Base-by-base conservation (phyloP, 2,113 vertebrate species). In the Sander lucioperca region DNA sequence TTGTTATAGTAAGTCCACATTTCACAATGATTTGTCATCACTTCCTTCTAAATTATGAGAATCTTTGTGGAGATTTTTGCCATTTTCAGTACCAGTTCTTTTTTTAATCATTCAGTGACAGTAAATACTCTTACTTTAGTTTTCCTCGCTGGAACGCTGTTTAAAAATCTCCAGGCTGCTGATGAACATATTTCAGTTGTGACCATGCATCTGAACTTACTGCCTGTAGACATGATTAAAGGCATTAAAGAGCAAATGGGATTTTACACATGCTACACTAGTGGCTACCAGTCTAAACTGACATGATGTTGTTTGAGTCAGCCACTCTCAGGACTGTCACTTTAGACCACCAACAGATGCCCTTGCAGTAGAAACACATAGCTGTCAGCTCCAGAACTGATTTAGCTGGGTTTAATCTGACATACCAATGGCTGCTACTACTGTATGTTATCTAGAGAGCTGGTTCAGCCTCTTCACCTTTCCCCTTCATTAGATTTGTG, bases 351-450 rank as follows among this genome's bases (percentile, higher is more conserved):
- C 48, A 57, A 25, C 23, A 67, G 43, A 62, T 65, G 79, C 27
- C 69, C 33, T 71, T 71, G 74, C 63, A 58, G 50, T 19, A 69
- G 56, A 69, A 74, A 61, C 71, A 14, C 62, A 64, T 27, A 1
- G 23, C 53, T 56, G 63, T 77, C 77, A 77, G 69, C 6, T 8
- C 36, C 71, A 33, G 39, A 27, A 65, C 74, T 50, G 73, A 76
- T 79, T 80, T 67, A 66, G 59, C 33, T 43, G 36, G 61, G 54
- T 62, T 74, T 78, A 79, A 51, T 77, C 43, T 64, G 13, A 53
- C 11, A 23, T 3, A 76, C 25, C 6, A 7, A 10, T 14, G 23
- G 39, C 43, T 18, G 23, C 33, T 25, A 0, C 27, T 27, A 2
- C 27, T 27, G 27, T 27, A 36, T 13, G 53, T 77, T 39, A 69